Conservation (phyloP, 2,888 invertebrate species). For the Dicycla oo region DNA sequence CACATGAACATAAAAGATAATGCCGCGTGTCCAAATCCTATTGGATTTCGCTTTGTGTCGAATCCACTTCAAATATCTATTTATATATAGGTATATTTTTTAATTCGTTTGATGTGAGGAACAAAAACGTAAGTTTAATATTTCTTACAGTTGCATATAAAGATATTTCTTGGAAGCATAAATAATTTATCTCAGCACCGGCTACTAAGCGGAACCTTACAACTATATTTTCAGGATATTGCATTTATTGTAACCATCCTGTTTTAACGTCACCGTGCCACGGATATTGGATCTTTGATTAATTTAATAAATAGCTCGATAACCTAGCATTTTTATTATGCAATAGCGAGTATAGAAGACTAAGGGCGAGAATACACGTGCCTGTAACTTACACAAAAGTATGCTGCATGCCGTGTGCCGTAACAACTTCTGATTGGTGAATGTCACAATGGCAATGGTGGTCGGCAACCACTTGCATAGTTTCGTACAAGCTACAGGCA, state of each 20-base stretch:
- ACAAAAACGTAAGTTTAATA: not conserved
- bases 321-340: not conserved
- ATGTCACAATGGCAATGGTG: too few relatives aligned
- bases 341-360: not conserved
- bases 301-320: conserved; percentile 2
- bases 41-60: conserved; percentile 32
- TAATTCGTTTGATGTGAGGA: conserved; percentile 16
- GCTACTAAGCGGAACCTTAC: conserved; percentile 16
- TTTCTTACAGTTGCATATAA: not conserved
- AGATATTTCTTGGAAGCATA: conserved; percentile 10
- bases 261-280: conserved; percentile 12
- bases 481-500: too few relatives aligned
- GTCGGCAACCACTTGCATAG: too few relatives aligned
- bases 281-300: conserved; percentile 25
- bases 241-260: conserved; percentile 20
- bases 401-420: too few relatives aligned
- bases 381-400: too few relatives aligned
- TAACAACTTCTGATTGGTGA: too few relatives aligned
- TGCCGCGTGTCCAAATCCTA: conserved; percentile 38
- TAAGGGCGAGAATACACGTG: too few relatives aligned
- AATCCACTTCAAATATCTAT: conserved; percentile 22
- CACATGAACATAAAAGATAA: conserved; percentile 25
- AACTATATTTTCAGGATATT: conserved; percentile 41
- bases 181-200: conserved; percentile 18
- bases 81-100: not conserved